Base-by-base conservation (phyloP, 2,113 vertebrate genomes). In the Paraplagusia blochii region DNA sequence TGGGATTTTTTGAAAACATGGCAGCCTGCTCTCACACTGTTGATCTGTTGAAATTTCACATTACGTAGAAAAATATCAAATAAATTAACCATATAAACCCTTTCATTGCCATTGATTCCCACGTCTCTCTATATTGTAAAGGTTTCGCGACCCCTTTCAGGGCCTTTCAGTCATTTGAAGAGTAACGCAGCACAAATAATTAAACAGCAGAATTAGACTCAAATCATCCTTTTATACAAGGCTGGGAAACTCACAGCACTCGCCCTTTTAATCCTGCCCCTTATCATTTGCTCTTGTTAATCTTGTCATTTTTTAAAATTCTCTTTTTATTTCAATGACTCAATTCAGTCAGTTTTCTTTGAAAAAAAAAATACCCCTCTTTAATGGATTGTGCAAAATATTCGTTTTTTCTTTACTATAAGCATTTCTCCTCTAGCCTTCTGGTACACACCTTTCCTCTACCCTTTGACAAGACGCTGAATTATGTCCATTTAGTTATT, bases 401-500 rank as follows among this genome's bases (percentile, higher is more conserved):
- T 40, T 47, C 5, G 6, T 39, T 48, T 53, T 62, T 67, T 38
- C 44, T 43, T 45, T 52, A 16, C 16, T 59, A 14, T 10, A 44
- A 33, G 22, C 12, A 9, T 63, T 5, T 50, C n/a, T 10, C 15
- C 36, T 29, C 16, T 53, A 56, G 55, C 40, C 45, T 44, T 53
- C 50, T 67, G 58, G 46, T 53, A 71, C 75, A 72, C 55, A 7
- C 53, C 45, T 58, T 71, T 63, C 70, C 63, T 69, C 64, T 79
- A 69, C 72, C 65, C 67, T 63, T 58, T 79, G 74, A 85, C 78
- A 87, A 84, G 73, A 80, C 68, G 52, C 69, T 63, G 77, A 82
- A 84, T 77, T 35, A 85, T 85, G 74, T 82, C 56, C 42, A 79
- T 83, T 84, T 69, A 79, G 82, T 83, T 77, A 80, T 82, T 82